Evolutionary conservation across 1,140 invertebrate species (phyloP).

Genomic region (Dreissena rostriformis): DNA sequence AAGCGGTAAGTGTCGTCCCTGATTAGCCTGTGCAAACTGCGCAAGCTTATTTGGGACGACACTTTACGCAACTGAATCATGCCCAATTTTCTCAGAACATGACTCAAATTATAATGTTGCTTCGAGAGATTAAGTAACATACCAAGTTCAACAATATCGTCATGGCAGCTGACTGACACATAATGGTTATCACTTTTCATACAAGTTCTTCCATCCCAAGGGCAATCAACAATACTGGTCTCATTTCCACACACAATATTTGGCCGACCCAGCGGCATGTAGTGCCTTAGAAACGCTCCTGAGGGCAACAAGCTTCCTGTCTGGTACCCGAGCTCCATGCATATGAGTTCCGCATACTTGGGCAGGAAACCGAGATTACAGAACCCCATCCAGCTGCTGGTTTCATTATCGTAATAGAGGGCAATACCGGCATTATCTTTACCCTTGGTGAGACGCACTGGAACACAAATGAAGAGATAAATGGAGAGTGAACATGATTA

Average conservation of each 20-base stretch:
- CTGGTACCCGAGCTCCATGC: constrained; percentile 85
- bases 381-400: constrained; percentile 55
- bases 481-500: too few species aligned
- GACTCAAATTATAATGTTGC: too few species aligned
- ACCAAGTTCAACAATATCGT: constrained; percentile 23
- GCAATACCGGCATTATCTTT: constrained; percentile 35
- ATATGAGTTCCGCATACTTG: constrained; percentile 85
- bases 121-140: not conserved
- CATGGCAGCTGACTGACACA: constrained; percentile 45
- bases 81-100: too few species aligned
- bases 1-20: too few species aligned
- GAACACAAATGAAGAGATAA: not conserved
- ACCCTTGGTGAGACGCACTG: constrained; percentile 25
- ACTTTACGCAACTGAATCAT: too few species aligned
- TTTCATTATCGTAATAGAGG: constrained; percentile 22
- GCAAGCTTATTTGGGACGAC: too few species aligned
- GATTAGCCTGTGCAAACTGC: too few species aligned
- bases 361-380: constrained; percentile 65
- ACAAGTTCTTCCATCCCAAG: constrained; percentile 13
- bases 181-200: constrained; percentile 13
- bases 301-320: constrained; percentile 51
- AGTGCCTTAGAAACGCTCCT: constrained; percentile 27
- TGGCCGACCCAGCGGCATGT: constrained; percentile 6
- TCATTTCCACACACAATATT: constrained; percentile 30
- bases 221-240: constrained; percentile 33